phyloP scores from a whole-genome alignment of 2,888 invertebrate genomes.

The Cephus pygmeus region DNA sequence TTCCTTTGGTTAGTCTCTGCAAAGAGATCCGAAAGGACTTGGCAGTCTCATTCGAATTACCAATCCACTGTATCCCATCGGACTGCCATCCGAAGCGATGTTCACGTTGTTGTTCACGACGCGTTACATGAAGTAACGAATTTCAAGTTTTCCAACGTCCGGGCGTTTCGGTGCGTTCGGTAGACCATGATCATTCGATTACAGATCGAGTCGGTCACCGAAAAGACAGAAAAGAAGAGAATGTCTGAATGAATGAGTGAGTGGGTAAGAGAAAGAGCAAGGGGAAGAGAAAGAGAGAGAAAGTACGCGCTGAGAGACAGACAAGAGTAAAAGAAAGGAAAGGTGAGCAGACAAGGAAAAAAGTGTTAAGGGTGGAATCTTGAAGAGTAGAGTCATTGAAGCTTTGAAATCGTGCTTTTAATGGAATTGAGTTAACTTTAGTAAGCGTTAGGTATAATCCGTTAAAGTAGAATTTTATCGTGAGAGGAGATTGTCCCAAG shows the following conservation, averaged over 20 bases:
- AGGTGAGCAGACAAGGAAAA: not conserved
- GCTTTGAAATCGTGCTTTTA: slow-evolving; percentile 4
- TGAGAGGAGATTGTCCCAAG: not conserved
- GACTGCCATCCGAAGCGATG: not conserved
- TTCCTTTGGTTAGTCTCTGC: not conserved
- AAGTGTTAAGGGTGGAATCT: not conserved
- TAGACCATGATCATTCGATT: not conserved
- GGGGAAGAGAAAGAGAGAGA: not conserved
- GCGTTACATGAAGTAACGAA: slow-evolving; percentile 2
- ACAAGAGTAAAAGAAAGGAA: slow-evolving; percentile 8
- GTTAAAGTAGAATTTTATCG: slow-evolving; percentile 7
- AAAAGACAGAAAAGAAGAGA: not conserved
- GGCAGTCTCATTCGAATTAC: not conserved
- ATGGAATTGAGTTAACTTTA: slow-evolving; percentile 8
- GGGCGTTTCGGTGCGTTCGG: not conserved
- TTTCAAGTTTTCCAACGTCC: not conserved
- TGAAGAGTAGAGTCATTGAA: slow-evolving; percentile 13
- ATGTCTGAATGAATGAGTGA: not conserved
- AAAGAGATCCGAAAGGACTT: not conserved
- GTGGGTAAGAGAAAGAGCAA: not conserved
- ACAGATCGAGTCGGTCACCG: not conserved
- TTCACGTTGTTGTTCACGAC: not conserved
- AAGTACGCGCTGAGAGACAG: not conserved
- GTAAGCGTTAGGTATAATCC: slow-evolving; percentile 1
- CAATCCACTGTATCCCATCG: not conserved